Conservation (phyloP, 2,888 invertebrate genomes). For the Plagodis pulveraria region DNA sequence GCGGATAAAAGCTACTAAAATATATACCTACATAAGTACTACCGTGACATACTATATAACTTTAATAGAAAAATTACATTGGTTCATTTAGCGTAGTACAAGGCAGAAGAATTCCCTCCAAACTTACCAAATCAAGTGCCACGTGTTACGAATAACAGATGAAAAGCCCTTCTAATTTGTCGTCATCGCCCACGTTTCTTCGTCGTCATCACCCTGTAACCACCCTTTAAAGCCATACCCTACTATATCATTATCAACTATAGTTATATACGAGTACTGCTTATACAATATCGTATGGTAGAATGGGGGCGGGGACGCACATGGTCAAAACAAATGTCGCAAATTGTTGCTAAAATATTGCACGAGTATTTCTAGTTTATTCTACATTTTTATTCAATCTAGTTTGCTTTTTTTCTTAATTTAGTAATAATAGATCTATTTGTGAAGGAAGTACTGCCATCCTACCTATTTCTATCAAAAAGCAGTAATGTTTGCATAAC, state of each 20-base stretch:
- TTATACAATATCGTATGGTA: slow-evolving; percentile 36
- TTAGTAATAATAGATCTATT: no score
- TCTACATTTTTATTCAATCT: no score
- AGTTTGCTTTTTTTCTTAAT: no score
- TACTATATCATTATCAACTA: slow-evolving; percentile 41
- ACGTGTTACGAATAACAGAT: slow-evolving; percentile 44
- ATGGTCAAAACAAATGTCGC: slow-evolving; percentile 69
- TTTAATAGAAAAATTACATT: no score
- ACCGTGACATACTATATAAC: no score
- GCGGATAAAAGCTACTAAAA: no score
- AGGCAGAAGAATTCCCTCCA: background rate
- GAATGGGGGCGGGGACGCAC: slow-evolving; percentile 52
- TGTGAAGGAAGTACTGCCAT: no score
- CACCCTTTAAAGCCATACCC: slow-evolving; percentile 30
- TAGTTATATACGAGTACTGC: slow-evolving; percentile 36
- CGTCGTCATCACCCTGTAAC: background rate
- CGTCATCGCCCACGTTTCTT: slow-evolving; percentile 20
- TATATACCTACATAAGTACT: no score
- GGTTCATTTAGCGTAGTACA: no score
- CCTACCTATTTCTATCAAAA: no score
- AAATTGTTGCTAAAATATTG: slow-evolving; percentile 41
- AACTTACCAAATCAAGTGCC: slow-evolving; percentile 27
- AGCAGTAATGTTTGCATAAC: no score
- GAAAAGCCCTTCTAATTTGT: slow-evolving; percentile 33
- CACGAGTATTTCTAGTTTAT: slow-evolving; percentile 3